phyloP scores from a whole-genome alignment of 2,113 vertebrate species.

The Podarcis muralis region DNA sequence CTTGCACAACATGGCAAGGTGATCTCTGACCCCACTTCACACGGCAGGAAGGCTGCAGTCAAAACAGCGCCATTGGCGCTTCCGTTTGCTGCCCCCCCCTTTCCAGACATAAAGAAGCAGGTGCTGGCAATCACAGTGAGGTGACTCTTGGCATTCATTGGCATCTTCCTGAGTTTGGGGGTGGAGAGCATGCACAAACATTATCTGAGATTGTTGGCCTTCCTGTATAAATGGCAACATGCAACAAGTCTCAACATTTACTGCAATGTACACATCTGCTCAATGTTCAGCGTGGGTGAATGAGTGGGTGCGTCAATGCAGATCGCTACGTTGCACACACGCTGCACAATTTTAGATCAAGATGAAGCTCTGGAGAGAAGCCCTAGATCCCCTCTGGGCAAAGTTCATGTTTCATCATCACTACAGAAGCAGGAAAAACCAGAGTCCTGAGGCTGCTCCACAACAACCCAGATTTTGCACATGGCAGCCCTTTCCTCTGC shows the following conservation, averaged over 20 bases:
- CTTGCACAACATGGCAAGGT: too few relatives aligned
- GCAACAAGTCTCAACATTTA: not conserved
- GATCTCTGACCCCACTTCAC: too few relatives aligned
- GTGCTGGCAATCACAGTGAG: not conserved
- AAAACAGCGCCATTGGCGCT: too few relatives aligned
- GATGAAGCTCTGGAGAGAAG: not conserved
- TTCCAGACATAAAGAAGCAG: not conserved
- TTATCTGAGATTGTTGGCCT: not conserved
- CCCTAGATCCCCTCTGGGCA: slow-evolving; percentile 6
- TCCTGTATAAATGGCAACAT: not conserved
- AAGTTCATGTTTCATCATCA: accelerated
- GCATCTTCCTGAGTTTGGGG: not conserved
- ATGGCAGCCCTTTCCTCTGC: not conserved
- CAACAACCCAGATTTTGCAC: not conserved
- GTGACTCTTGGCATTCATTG: not conserved
- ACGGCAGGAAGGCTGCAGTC: too few relatives aligned
- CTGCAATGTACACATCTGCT: not conserved
- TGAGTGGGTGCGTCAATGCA: not conserved
- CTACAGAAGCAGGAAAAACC: slow-evolving; percentile 10
- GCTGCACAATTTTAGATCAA: not conserved
- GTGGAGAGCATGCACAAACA: not conserved
- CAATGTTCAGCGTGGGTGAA: not conserved
- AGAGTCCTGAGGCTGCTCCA: not conserved
- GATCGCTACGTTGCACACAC: not conserved
- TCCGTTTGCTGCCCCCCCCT: too few relatives aligned